Evolutionary conservation across 2,113 vertebrate genomes (phyloP).

Genomic region (Aspiorhynchus laticeps): DNA sequence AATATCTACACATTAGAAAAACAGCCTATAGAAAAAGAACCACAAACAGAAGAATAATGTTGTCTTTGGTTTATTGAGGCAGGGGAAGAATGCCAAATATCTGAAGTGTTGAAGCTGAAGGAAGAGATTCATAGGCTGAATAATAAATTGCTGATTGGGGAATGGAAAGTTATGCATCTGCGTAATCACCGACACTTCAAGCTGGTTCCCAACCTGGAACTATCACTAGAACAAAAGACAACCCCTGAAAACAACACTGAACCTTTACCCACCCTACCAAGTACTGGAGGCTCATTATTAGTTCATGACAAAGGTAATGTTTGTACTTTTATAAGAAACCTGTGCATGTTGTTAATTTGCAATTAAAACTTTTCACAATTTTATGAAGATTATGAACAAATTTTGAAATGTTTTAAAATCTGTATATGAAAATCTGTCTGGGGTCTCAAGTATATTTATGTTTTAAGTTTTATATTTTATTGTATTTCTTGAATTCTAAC

Average conservation of each 20-base stretch:
- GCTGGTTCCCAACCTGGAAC: constrained; percentile 48
- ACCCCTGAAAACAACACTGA: constrained; percentile 47
- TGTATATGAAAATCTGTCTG: not conserved
- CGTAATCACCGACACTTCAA: constrained; percentile 74
- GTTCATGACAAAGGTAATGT: constrained; percentile 83
- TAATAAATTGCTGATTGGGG: constrained; percentile 74
- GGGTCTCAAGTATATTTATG: not conserved
- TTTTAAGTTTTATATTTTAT: not conserved
- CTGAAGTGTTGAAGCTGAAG: constrained; percentile 75
- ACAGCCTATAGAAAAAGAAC: not conserved
- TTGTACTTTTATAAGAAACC: not conserved
- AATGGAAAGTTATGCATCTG: constrained; percentile 80
- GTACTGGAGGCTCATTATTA: constrained; percentile 78
- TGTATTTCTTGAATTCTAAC: not conserved
- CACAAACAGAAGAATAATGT: not conserved
- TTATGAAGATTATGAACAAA: not conserved
- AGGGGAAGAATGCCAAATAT: constrained; percentile 70
- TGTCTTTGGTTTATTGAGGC: constrained; percentile 63
- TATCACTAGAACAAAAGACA: constrained; percentile 60
- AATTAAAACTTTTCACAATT: not conserved
- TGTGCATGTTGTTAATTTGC: not conserved
- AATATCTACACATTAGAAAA: not conserved
- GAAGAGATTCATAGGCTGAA: constrained; percentile 77
- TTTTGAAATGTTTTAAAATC: not conserved
- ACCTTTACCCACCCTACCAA: constrained; percentile 58